A percentile compares a stretch with the other conserved stretches of the same genome.
These are phyloP conservation scores for Pseudomugil tenellus DNA, from an alignment of 2,797 vertebrate genomes.

Conservation along the genomic window DNA sequence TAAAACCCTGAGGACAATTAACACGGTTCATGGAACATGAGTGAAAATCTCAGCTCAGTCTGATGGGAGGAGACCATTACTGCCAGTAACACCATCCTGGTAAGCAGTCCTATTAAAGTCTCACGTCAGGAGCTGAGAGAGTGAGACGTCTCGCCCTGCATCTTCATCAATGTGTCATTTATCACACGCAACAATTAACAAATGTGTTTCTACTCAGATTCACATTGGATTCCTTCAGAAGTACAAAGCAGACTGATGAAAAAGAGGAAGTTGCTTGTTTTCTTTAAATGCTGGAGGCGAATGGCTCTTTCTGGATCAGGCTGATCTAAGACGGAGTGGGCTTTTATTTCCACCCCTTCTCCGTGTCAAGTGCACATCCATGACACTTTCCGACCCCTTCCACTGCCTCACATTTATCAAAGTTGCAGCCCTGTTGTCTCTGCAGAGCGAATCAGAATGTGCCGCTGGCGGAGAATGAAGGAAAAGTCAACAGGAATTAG, in stretches of 20 bases:
- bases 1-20: conserved; percentile 79
- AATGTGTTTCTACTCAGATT: conserved; percentile 33
- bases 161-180: conserved; percentile 58
- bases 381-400: conserved; percentile 76
- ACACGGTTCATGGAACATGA: conserved; percentile 78
- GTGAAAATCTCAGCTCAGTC: conserved; percentile 74
- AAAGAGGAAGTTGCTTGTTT: conserved; percentile 22
- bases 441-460: conserved; percentile 93
- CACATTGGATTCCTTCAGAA: conserved; percentile 50
- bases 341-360: conserved; percentile 52
- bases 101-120: conserved; percentile 71
- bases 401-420: conserved; percentile 92
- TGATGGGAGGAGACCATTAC: conserved; percentile 71
- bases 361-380: conserved; percentile 81
- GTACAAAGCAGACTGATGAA: conserved; percentile 21
- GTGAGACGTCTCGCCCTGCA: conserved; percentile 61
- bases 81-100: conserved; percentile 54
- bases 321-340: conserved; percentile 25
- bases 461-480: conserved; percentile 95
- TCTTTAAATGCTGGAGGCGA: conserved; percentile 23
- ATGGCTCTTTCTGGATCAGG: too few relatives aligned
- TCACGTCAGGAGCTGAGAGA: conserved; percentile 54
- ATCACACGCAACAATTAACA: conserved; percentile 65
- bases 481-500: conserved; percentile 99
- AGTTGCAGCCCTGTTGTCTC: conserved; percentile 95